phyloP scores from a whole-genome alignment of 2,797 vertebrate genomes.

The Masticophis lateralis region DNA sequence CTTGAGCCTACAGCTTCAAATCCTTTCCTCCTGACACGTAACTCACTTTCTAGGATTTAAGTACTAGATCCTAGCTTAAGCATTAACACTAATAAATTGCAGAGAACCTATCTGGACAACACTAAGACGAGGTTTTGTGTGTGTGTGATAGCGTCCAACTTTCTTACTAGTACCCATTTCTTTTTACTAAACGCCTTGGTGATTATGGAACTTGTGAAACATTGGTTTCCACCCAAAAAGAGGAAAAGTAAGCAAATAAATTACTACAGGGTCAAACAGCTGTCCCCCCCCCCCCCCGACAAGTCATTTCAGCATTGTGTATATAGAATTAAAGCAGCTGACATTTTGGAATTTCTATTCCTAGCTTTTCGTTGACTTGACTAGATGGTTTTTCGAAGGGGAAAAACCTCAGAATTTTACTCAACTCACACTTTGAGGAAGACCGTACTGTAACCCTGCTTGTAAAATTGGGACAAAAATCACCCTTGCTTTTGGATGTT shows the following conservation, averaged over 20 bases:
- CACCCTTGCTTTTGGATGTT: not conserved
- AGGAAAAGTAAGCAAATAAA: not conserved
- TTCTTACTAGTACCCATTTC: not conserved
- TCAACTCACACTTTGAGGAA: not conserved
- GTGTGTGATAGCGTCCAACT: not conserved
- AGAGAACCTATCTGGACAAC: not conserved
- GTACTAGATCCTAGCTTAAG: not conserved
- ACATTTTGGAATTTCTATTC: not conserved
- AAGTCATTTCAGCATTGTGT: too few species aligned
- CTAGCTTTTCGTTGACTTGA: not conserved
- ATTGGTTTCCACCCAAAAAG: not conserved
- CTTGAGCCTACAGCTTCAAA: not conserved
- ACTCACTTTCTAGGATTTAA: not conserved
- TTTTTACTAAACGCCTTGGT: not conserved
- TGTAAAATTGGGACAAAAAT: not conserved
- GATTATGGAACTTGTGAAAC: not conserved
- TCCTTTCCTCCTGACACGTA: not conserved
- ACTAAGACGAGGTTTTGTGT: too few species aligned
- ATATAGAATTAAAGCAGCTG: not conserved
- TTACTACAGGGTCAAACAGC: not conserved
- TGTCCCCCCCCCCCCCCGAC: fast-evolving
- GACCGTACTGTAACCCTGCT: fast-evolving
- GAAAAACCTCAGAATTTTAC: not conserved
- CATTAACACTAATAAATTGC: not conserved
- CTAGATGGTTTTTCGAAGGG: not conserved